Percentiles rank a stretch among this genome's conserved stretches.
Conservation (phyloP, 2,888 invertebrate genomes). For the Euplagia quadripunctaria region DNA sequence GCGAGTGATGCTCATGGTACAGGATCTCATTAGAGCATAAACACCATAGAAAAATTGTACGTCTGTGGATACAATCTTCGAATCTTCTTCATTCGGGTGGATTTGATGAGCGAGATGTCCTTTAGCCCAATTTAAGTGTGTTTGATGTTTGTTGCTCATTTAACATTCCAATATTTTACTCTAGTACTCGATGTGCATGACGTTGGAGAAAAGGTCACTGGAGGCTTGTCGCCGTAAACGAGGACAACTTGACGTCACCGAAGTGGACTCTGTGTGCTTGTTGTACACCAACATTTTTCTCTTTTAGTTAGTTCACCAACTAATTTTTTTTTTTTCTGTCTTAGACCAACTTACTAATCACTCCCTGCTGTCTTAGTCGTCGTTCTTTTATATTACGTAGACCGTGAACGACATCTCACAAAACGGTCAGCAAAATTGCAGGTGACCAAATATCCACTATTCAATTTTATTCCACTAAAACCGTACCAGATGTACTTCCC, state of each 20-base stretch:
- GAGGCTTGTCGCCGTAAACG: slow-evolving; percentile 68
- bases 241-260: slow-evolving; percentile 68
- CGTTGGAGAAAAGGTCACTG: slow-evolving; percentile 63
- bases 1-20: too few relatives aligned
- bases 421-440: neutral
- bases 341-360: neutral
- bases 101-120: neutral
- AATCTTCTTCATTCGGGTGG: neutral
- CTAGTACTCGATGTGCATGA: slow-evolving; percentile 65
- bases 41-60: too few relatives aligned
- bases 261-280: slow-evolving; percentile 67
- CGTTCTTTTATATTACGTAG: neutral
- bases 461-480: neutral
- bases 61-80: neutral
- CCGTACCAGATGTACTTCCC: neutral
- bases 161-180: slow-evolving; percentile 7
- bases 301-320: slow-evolving; percentile 67
- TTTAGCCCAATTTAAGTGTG: neutral
- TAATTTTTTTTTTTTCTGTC: neutral
- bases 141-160: neutral
- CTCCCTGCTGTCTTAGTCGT: neutral
- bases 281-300: slow-evolving; percentile 73
- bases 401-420: neutral
- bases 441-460: neutral
- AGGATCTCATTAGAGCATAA: too few relatives aligned